Conservation (phyloP, 2,113 vertebrate species). For the Archocentrus centrarchus region DNA sequence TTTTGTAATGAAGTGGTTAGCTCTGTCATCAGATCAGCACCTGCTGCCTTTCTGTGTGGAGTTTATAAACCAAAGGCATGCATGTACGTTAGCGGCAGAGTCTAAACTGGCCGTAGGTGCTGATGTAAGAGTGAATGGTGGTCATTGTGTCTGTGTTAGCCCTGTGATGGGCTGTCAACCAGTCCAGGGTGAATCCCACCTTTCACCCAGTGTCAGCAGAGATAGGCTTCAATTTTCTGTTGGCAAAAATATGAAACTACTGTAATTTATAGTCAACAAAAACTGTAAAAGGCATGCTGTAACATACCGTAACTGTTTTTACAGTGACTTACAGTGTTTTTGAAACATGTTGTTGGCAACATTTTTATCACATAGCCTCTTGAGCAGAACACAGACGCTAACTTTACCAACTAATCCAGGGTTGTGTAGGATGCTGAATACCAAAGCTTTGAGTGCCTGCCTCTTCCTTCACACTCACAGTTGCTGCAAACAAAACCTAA, state of each 20-base stretch:
- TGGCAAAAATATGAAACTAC: too few relatives aligned
- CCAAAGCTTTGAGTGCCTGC: conserved; percentile 18
- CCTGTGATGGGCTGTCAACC: neutral
- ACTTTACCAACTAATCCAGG: neutral
- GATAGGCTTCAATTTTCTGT: neutral
- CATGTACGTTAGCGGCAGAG: neutral
- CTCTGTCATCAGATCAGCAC: neutral
- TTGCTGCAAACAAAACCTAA: conserved; percentile 56
- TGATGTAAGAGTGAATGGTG: neutral
- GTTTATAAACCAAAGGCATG: neutral
- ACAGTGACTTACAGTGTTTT: too few relatives aligned
- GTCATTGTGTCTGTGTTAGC: neutral
- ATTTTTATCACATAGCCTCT: too few relatives aligned
- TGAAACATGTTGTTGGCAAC: too few relatives aligned
- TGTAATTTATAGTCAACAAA: too few relatives aligned
- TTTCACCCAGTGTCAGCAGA: neutral
- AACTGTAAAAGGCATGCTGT: too few relatives aligned
- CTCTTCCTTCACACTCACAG: conserved; percentile 35
- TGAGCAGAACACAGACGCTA: neutral
- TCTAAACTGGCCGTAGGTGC: neutral
- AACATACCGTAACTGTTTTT: too few relatives aligned
- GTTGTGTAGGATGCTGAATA: neutral
- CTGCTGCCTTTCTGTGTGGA: neutral
- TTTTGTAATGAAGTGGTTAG: neutral
- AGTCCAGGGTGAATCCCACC: neutral